These are phyloP conservation scores for Podabrus alpinus DNA, from an alignment of 2,888 invertebrate species.

Conservation along the genomic window DNA sequence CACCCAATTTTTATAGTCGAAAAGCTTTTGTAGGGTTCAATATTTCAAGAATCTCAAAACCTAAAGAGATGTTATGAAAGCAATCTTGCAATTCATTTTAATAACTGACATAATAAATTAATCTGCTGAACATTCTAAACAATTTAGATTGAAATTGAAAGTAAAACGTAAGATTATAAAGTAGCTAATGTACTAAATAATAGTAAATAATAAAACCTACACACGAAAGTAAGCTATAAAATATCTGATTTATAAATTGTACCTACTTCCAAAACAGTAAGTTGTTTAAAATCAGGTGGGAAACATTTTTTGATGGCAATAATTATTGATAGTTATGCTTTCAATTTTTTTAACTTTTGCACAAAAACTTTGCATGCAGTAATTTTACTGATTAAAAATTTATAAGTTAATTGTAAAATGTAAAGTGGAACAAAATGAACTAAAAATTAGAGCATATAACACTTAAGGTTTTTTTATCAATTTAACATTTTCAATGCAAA, in stretches of 20 bases:
- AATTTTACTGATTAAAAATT: neutral
- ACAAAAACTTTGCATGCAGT: neutral
- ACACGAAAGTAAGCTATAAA: too few relatives aligned
- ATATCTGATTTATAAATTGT: neutral
- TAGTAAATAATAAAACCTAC: neutral
- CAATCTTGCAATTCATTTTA: neutral
- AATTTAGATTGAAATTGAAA: neutral
- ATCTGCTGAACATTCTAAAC: neutral
- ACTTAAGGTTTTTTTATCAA: neutral
- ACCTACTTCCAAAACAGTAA: neutral
- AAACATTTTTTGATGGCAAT: neutral
- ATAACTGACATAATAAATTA: neutral
- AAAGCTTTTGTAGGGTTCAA: too few relatives aligned
- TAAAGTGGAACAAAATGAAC: neutral
- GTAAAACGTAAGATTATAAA: neutral
- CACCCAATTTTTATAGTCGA: too few relatives aligned
- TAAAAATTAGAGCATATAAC: neutral
- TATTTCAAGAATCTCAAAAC: too few relatives aligned
- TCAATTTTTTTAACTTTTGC: neutral
- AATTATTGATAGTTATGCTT: neutral
- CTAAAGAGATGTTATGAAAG: too few relatives aligned
- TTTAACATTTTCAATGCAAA: neutral
- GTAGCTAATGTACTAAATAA: neutral
- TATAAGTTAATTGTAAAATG: neutral
- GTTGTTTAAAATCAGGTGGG: neutral